Base-by-base conservation (phyloP, 1,140 invertebrate genomes). In the Listronotus bonariensis region DNA sequence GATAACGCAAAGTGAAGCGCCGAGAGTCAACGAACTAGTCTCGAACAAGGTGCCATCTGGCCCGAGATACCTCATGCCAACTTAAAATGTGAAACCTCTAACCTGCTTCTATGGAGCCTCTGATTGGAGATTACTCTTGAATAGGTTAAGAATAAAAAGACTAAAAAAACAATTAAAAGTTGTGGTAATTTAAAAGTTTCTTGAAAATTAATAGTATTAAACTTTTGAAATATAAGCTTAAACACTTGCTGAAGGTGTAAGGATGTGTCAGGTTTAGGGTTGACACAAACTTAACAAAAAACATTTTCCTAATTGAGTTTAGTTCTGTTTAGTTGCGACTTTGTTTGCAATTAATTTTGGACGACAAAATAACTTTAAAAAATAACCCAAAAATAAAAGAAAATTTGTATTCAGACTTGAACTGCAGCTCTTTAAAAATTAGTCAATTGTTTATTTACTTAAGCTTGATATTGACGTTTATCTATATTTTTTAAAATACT, bases 21-120 rank as follows among this genome's bases (percentile, higher is more conserved):
- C 76, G 72, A 68, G 69, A 72, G 71, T 75, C 72, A 78, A 77
- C 69, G 77, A 76, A 77, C 77, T 78, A 75, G 74, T 53, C 74
- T 76, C 74, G 55, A 38, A 40, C 11, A 62, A 57, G 69, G 46
- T n/a, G 18, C 43, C 49, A 55, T 20, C 58, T 75, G 77, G 68
- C 76, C 75, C 65, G n/a, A 78, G 74, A 74, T 78, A 73, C 65
- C 48, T 56, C 60, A 10, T 26, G 57, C 40, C 60, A 48, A 49
- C 43, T 71, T 65, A 73, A 76, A 76, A 76, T n/a, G 75, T 76
- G 75, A 76, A 76, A 76, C 75, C 68, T 54, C 34, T 36, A 46
- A 59, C 59, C 53, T 61, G 46, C 34, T 11, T n/a, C n/a, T 10
- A 11, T 51, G 17, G 18, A 1, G 26, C 41, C 53, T 26, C 52